phyloP scores from a whole-genome alignment of 2,888 invertebrate species.

The Thyatira batis region DNA sequence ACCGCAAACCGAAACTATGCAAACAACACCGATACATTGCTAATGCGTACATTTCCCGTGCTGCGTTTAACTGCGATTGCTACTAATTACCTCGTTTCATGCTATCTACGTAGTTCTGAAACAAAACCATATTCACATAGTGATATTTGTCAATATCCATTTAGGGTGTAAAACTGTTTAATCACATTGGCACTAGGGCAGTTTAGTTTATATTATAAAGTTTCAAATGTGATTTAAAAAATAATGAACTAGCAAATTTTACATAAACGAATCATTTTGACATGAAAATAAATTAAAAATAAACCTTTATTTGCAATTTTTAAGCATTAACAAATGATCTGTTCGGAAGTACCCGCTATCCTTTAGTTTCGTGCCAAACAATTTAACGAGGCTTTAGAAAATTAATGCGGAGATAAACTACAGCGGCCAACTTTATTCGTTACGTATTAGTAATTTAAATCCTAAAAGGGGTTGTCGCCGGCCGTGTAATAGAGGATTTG shows the following conservation, averaged over 20 bases:
- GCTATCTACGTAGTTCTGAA: background rate
- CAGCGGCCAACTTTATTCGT: background rate
- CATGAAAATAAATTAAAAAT: background rate
- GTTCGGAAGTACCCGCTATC: too few species aligned
- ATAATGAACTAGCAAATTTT: too few species aligned
- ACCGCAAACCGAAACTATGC: slow-evolving; percentile 11
- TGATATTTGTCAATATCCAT: too few species aligned
- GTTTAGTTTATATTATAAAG: too few species aligned
- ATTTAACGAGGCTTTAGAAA: background rate
- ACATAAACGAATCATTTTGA: background rate
- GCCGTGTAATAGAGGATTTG: background rate
- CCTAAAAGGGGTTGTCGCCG: slow-evolving; percentile 1
- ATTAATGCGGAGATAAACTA: background rate
- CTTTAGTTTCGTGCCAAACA: background rate
- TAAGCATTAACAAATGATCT: too few species aligned
- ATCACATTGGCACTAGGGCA: too few species aligned
- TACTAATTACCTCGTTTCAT: background rate
- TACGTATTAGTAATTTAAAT: background rate
- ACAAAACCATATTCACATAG: too few species aligned
- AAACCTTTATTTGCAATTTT: too few species aligned
- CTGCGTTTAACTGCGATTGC: background rate
- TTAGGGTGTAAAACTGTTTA: too few species aligned
- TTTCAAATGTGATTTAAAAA: too few species aligned
- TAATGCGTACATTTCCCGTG: background rate
- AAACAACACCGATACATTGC: slow-evolving; percentile 4